phyloP scores from a whole-genome alignment of 2,888 invertebrate species.

The Agriotes lineatus region DNA sequence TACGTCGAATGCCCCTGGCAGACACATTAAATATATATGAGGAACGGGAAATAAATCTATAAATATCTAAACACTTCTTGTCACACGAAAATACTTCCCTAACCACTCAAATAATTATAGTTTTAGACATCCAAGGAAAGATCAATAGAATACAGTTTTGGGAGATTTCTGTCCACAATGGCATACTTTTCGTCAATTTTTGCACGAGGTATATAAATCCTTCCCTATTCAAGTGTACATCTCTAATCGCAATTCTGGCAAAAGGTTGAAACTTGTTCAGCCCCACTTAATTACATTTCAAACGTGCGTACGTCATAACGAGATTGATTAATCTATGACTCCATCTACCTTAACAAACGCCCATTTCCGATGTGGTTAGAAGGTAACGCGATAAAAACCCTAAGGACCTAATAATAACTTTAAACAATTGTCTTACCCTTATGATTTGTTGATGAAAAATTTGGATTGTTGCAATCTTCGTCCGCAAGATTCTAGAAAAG shows the following conservation, averaged over 20 bases:
- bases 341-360: background rate
- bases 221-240: slow-evolving; percentile 1
- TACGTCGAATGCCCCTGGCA: too few relatives aligned
- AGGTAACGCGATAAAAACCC: background rate
- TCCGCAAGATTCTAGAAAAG: slow-evolving; percentile 6
- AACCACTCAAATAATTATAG: too few relatives aligned
- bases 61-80: too few relatives aligned
- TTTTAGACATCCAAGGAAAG: too few relatives aligned
- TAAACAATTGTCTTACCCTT: slow-evolving; percentile 7
- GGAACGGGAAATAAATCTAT: too few relatives aligned
- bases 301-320: background rate
- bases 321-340: background rate
- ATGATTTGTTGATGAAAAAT: slow-evolving; percentile 2
- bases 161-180: too few relatives aligned
- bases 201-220: too few relatives aligned
- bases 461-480: slow-evolving; percentile 1
- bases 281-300: too few relatives aligned
- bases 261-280: background rate
- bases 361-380: slow-evolving; percentile 1
- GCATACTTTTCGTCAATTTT: too few relatives aligned
- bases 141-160: too few relatives aligned
- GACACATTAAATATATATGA: too few relatives aligned
- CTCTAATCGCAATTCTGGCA: slow-evolving; percentile 1
- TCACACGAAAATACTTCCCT: too few relatives aligned
- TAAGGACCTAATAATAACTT: background rate